Evolutionary conservation across 2,113 vertebrate genomes (phyloP).

Genomic region (Oncorhynchus gorbuscha): DNA sequence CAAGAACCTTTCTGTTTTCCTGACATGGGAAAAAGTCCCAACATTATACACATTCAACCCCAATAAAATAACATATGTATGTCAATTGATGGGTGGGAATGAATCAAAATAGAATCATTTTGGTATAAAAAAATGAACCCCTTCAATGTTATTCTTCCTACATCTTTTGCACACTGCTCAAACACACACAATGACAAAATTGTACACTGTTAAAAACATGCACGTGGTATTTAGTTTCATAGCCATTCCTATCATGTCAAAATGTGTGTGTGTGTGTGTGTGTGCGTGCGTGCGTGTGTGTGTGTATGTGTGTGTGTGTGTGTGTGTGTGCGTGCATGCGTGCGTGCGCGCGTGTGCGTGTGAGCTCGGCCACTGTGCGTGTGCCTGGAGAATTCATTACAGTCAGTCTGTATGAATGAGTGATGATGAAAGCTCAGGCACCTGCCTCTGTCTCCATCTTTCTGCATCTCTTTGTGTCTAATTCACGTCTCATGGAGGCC

Average conservation of each 20-base stretch:
- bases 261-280: not conserved
- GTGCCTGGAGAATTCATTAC: not conserved
- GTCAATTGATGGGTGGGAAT: too few species aligned
- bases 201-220: too few species aligned
- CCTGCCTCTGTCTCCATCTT: constrained; percentile 1
- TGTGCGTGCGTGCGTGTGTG: not conserved
- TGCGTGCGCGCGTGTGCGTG: not conserved
- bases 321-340: not conserved
- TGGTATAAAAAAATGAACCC: too few species aligned
- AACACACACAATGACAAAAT: too few species aligned
- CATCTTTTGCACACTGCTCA: too few species aligned
- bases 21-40: too few species aligned
- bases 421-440: constrained; percentile 2
- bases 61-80: too few species aligned
- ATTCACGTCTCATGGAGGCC: not conserved
- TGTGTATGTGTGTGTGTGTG: not conserved
- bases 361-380: not conserved
- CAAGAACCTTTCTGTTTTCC: too few species aligned
- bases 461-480: not conserved
- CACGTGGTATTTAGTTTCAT: too few species aligned
- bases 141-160: too few species aligned
- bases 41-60: too few species aligned
- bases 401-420: not conserved
- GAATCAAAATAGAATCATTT: too few species aligned
- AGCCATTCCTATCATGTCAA: not conserved